Percentiles rank a stretch among this genome's conserved stretches.
These are phyloP conservation scores for Meda fulgida DNA, from an alignment of 2,797 vertebrate genomes.

Conservation along the genomic window DNA sequence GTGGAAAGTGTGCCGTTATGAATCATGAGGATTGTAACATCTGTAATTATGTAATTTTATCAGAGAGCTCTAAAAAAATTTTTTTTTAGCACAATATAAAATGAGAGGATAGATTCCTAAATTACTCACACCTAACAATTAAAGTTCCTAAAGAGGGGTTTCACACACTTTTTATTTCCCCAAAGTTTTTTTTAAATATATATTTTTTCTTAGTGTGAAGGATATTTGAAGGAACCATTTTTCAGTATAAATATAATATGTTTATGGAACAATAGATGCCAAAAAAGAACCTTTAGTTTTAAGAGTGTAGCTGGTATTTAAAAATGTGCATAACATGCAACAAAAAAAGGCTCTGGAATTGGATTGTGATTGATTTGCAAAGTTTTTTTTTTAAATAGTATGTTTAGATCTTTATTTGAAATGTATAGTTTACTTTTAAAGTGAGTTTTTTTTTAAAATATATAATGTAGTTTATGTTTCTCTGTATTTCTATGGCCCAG, in stretches of 20 bases:
- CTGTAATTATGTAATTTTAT: constrained; percentile 43
- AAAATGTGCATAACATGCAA: not conserved
- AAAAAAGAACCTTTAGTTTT: not conserved
- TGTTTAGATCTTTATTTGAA: no score
- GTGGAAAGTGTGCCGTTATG: constrained; percentile 33
- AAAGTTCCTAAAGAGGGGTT: not conserved
- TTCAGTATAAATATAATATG: not conserved
- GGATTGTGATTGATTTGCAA: not conserved
- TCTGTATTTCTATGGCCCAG: not conserved
- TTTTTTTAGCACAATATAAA: not conserved
- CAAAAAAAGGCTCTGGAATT: not conserved
- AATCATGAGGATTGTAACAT: constrained; percentile 44
- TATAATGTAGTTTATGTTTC: not conserved
- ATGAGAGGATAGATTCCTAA: not conserved
- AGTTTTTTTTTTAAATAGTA: no score
- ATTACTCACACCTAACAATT: not conserved
- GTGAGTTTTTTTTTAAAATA: not conserved
- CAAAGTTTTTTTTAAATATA: not conserved
- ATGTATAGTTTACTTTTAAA: not conserved
- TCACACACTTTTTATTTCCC: not conserved
- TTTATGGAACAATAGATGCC: not conserved
- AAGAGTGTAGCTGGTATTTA: not conserved
- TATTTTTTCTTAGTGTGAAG: not conserved
- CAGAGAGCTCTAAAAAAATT: constrained; percentile 4
- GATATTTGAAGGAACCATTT: not conserved